A percentile compares a stretch with the other conserved stretches of the same genome.
Evolutionary conservation across 2,113 vertebrate genomes (phyloP).

Genomic region (Martes martes): DNA sequence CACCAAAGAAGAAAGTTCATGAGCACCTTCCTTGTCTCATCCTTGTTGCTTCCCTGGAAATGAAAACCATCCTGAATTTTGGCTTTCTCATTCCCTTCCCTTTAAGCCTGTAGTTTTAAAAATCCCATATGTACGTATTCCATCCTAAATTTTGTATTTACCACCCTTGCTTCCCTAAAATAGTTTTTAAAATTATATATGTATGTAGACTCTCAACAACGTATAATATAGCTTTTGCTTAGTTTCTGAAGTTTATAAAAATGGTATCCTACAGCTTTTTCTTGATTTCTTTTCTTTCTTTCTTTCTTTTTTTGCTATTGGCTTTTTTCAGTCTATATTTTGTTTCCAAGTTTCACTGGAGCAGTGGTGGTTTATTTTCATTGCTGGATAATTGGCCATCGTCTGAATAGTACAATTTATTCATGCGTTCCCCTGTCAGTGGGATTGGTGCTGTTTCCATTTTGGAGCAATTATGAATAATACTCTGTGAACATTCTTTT

Average conservation of each 20-base stretch:
- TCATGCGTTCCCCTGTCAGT: neutral
- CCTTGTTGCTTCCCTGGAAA: neutral
- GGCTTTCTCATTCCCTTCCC: neutral
- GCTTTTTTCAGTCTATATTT: neutral
- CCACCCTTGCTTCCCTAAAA: neutral
- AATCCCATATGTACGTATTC: neutral
- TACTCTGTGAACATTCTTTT: neutral
- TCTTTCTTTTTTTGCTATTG: neutral
- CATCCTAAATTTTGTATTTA: neutral
- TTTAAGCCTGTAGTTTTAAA: neutral
- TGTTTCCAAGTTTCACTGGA: neutral
- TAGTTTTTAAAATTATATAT: neutral
- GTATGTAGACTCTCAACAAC: neutral
- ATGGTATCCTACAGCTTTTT: neutral
- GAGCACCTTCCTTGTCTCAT: neutral
- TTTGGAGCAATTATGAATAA: neutral
- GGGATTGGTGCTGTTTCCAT: neutral
- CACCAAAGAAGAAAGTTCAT: neutral
- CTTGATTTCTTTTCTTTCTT: neutral
- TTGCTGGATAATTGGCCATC: neutral
- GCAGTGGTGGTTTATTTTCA: conserved; percentile 9
- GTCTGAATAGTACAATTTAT: neutral
- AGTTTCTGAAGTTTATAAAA: neutral
- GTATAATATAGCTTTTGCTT: neutral
- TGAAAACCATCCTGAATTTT: neutral